phyloP scores from a whole-genome alignment of 2,797 vertebrate genomes.

The Rhinichthys osculus region DNA sequence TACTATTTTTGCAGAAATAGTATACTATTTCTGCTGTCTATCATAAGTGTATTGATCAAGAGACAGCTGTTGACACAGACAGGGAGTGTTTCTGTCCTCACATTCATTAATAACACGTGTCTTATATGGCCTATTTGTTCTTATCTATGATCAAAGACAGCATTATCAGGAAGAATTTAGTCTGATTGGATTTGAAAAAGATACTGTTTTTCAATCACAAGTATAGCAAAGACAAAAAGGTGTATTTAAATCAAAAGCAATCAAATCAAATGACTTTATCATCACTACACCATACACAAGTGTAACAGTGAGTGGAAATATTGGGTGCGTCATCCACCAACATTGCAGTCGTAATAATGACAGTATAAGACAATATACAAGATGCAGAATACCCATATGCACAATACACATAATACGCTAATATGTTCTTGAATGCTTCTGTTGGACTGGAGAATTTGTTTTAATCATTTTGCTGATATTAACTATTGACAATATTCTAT shows the following conservation, averaged over 20 bases:
- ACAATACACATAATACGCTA: not conserved
- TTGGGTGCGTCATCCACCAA: not conserved
- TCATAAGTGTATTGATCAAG: not conserved
- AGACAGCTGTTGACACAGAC: conserved; percentile 11
- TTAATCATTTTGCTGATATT: not conserved
- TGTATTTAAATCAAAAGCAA: not conserved
- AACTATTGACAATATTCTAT: conserved; percentile 5
- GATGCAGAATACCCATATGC: not conserved
- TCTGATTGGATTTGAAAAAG: conserved; percentile 10
- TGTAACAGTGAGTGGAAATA: not conserved
- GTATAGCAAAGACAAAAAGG: not conserved
- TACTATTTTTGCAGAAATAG: no score
- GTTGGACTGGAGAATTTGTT: not conserved
- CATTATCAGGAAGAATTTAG: not conserved
- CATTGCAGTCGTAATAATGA: not conserved
- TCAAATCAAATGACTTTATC: not conserved
- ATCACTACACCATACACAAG: not conserved
- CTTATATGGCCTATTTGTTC: not conserved
- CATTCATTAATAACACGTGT: not conserved
- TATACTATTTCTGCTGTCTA: not conserved
- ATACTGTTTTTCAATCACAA: not conserved
- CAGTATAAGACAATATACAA: not conserved
- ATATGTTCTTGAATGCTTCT: not conserved
- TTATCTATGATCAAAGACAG: conserved; percentile 14
- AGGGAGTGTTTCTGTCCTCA: conserved; percentile 2